Conservation (phyloP, 2,888 invertebrate species). For the Hydropsyche betteni region DNA sequence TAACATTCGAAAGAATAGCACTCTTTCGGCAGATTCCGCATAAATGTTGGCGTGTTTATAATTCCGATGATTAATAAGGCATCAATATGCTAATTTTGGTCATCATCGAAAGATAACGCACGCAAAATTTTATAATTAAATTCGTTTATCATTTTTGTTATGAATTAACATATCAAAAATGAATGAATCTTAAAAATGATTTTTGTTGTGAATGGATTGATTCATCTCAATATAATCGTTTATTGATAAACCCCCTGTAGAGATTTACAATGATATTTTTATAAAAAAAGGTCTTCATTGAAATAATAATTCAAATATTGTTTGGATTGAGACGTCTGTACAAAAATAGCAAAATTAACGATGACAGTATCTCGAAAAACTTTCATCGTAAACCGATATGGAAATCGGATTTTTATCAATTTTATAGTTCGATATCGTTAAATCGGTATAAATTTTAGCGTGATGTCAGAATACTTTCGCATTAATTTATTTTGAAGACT, state of each 20-base stretch:
- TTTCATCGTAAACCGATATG: constrained; percentile 1
- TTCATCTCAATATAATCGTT: constrained; percentile 16
- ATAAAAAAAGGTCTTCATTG: too few relatives aligned
- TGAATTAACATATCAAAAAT: neutral
- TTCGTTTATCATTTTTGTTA: neutral
- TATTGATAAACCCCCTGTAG: neutral
- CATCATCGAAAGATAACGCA: too few relatives aligned
- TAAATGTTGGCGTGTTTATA: too few relatives aligned
- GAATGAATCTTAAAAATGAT: neutral
- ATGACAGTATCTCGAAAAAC: constrained; percentile 14
- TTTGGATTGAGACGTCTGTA: neutral
- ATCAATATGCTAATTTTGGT: too few relatives aligned
- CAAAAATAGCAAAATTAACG: neutral
- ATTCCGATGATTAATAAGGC: too few relatives aligned
- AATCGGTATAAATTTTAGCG: constrained; percentile 6
- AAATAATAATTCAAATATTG: too few relatives aligned
- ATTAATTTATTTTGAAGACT: too few relatives aligned
- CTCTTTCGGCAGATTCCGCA: too few relatives aligned
- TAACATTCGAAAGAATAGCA: too few relatives aligned
- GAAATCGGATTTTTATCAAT: constrained; percentile 7
- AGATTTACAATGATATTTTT: too few relatives aligned
- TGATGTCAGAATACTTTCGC: neutral
- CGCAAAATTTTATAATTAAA: neutral
- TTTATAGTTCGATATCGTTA: constrained; percentile 19
- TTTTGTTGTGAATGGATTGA: constrained; percentile 2